Conservation (phyloP, 1,140 invertebrate genomes). For the Drosophila tsacasi region DNA sequence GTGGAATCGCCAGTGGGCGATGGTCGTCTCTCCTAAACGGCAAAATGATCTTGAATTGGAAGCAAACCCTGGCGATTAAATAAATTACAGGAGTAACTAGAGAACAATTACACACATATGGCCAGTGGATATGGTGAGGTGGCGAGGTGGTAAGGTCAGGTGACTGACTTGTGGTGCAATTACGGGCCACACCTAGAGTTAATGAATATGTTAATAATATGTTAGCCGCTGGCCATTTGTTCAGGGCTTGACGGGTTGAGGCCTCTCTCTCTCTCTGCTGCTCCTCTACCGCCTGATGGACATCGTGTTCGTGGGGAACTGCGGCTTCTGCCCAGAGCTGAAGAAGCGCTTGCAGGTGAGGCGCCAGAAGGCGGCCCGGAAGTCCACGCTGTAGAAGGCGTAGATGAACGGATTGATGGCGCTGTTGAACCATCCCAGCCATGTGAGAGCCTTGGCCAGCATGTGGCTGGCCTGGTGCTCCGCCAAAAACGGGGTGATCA, state of each 20-base stretch:
- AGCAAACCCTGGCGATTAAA: conserved; percentile 43
- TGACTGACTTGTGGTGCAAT: conserved; percentile 47
- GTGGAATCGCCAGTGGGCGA: conserved; percentile 20
- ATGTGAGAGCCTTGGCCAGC: conserved; percentile 93
- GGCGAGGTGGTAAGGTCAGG: conserved; percentile 5
- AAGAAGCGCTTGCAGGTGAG: conserved; percentile 88
- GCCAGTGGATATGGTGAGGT: conserved; percentile 3
- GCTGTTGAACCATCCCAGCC: conserved; percentile 97
- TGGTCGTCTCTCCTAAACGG: conserved; percentile 22
- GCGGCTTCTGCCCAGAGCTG: conserved; percentile 71
- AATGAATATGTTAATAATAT: conserved; percentile 63
- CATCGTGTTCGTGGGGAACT: conserved; percentile 83
- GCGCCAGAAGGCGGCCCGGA: conserved; percentile 93
- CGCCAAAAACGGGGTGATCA: conserved; percentile 91
- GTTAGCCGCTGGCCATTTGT: conserved; percentile 36
- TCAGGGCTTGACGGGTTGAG: conserved; percentile 7
- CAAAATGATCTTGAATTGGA: conserved; percentile 45
- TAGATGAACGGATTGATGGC: conserved; percentile 95
- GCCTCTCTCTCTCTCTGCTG: neutral
- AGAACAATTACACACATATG: conserved; percentile 44
- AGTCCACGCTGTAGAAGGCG: conserved; percentile 94
- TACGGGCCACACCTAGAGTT: conserved; percentile 54
- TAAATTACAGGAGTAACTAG: conserved; percentile 45
- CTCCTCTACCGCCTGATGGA: conserved; percentile 77
- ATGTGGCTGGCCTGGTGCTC: conserved; percentile 87